phyloP scores from a whole-genome alignment of 2,797 vertebrate genomes.

The Glossophaga mutica region DNA sequence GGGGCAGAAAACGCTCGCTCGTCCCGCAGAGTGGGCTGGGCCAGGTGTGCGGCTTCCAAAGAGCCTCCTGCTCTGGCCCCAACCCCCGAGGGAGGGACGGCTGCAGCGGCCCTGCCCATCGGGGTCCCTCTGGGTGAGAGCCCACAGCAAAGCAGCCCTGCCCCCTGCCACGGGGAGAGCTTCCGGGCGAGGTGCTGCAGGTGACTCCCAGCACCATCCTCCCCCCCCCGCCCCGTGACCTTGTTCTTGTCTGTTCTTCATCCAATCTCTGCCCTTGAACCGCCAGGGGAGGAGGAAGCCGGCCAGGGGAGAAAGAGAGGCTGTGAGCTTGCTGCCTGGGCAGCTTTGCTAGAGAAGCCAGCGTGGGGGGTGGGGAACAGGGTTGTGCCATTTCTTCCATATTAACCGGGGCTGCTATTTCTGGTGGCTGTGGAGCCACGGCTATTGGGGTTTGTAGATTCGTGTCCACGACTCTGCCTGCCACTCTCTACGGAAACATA shows the following conservation, averaged over 20 bases:
- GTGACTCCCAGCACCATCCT: neutral
- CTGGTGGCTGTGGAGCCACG: neutral
- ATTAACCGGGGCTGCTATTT: neutral
- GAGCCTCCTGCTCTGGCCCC: neutral
- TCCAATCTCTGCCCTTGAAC: neutral
- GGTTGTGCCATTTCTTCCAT: neutral
- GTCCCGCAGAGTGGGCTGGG: neutral
- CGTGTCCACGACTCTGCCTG: neutral
- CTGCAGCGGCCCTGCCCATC: neutral
- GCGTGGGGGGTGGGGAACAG: neutral
- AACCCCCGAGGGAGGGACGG: no score
- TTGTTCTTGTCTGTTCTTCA: neutral
- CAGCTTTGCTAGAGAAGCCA: neutral
- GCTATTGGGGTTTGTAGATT: neutral
- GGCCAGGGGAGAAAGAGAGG: no score
- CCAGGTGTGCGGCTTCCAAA: neutral
- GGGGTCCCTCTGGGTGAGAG: neutral
- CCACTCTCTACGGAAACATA: neutral
- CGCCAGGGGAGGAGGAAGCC: no score
- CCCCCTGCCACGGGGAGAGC: no score
- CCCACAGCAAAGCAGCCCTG: neutral
- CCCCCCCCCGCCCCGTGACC: rapidly evolving
- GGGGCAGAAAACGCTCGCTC: no score
- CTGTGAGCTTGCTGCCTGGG: neutral
- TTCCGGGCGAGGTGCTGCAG: no score